phyloP scores from a whole-genome alignment of 64 coral and sea anemone genomes.

The Pocillopora verrucosa region DNA sequence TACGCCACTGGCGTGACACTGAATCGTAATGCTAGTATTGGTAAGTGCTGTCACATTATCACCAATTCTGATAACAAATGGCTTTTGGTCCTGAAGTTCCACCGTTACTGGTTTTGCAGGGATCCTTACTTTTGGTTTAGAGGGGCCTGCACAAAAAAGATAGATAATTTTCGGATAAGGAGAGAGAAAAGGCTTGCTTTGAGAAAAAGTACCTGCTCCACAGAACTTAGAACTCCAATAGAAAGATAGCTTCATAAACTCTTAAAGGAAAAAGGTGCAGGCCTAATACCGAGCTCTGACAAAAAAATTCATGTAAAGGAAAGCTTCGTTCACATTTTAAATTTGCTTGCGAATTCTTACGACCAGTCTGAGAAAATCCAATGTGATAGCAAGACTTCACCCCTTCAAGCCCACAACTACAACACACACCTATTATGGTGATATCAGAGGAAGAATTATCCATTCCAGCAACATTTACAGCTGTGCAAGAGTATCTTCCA shows the following conservation, averaged over 20 bases:
- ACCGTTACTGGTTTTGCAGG: conserved; percentile 20
- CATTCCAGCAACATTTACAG: conserved; percentile 17
- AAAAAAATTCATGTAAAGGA: too few relatives aligned
- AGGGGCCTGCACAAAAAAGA: conserved; percentile 39
- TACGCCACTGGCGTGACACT: conserved; percentile 28
- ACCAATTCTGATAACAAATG: background rate
- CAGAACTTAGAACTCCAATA: too few relatives aligned
- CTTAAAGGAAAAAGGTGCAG: too few relatives aligned
- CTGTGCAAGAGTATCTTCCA: conserved; percentile 44
- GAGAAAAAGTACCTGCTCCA: background rate
- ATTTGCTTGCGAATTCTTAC: too few relatives aligned
- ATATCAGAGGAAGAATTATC: background rate
- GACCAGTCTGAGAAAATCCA: too few relatives aligned
- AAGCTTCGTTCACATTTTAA: too few relatives aligned
- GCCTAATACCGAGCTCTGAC: too few relatives aligned
- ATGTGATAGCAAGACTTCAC: background rate
- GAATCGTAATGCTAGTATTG: background rate
- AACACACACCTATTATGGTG: background rate
- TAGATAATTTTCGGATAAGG: background rate
- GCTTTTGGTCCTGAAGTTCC: background rate
- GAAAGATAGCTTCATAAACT: too few relatives aligned
- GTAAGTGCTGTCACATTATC: conserved; percentile 42
- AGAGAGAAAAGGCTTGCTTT: background rate
- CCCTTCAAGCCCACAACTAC: background rate
- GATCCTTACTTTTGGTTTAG: conserved; percentile 48